phyloP scores from a whole-genome alignment of 1,140 invertebrate species.

The Hyles euphorbiae region DNA sequence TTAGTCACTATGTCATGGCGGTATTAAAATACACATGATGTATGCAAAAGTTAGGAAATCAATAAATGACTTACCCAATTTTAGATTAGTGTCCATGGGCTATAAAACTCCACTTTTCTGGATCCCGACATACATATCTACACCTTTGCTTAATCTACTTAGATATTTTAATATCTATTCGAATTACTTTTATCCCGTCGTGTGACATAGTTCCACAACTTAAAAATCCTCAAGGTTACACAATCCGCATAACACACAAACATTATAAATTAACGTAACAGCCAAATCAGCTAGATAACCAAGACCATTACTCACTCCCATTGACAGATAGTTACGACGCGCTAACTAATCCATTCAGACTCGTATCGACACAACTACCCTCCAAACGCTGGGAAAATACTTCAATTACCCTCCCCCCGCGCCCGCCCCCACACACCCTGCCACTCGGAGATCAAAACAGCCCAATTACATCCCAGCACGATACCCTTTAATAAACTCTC shows the following conservation, averaged over 20 bases:
- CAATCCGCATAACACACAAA: not conserved
- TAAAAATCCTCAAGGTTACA: no score
- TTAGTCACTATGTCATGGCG: no score
- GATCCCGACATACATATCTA: no score
- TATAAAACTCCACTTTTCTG: no score
- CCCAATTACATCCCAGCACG: conserved; percentile 62
- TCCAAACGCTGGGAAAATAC: conserved; percentile 60
- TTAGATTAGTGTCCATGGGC: no score
- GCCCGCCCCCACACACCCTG: conserved; percentile 23
- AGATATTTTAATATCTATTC: no score
- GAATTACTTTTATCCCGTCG: no score
- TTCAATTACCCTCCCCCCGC: conserved; percentile 54
- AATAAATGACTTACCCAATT: no score
- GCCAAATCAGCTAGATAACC: not conserved
- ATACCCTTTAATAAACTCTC: conserved; percentile 63
- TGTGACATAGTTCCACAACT: no score
- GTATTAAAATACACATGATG: no score
- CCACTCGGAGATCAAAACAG: conserved; percentile 51
- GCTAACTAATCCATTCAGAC: conserved; percentile 68
- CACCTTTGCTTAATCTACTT: no score
- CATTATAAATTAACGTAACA: not conserved
- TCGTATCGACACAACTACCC: conserved; percentile 36
- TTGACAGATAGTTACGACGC: conserved; percentile 41
- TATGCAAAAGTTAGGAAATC: no score
- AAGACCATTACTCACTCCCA: not conserved